These are phyloP conservation scores for Andrena trimmerana DNA, from an alignment of 2,888 invertebrate genomes.

Conservation along the genomic window DNA sequence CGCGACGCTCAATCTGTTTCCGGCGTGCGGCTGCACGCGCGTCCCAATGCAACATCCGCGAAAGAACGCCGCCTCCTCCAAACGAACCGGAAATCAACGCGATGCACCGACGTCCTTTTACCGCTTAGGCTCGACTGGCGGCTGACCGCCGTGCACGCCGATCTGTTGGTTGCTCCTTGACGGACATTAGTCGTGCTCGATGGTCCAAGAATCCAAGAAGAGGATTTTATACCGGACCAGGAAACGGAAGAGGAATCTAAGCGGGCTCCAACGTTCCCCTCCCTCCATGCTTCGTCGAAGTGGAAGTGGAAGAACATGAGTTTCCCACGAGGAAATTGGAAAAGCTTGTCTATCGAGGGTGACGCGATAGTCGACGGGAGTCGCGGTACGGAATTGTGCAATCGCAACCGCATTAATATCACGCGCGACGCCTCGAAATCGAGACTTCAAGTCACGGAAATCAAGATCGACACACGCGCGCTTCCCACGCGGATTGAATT, in stretches of 20 bases:
- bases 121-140: not conserved
- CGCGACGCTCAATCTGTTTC: conserved; percentile 76
- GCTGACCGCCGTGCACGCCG: not conserved
- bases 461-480: conserved; percentile 29
- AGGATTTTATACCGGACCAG: no score
- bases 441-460: conserved; percentile 42
- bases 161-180: not conserved
- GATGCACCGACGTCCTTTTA: conserved; percentile 22
- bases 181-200: no score
- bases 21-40: conserved; percentile 66
- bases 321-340: not conserved
- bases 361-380: not conserved
- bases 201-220: no score
- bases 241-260: no score
- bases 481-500: conserved; percentile 50
- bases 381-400: conserved; percentile 28
- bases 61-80: conserved; percentile 46
- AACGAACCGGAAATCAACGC: conserved; percentile 43
- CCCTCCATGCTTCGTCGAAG: no score
- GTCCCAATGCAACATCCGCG: conserved; percentile 66
- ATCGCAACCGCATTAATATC: conserved; percentile 24
- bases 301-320: no score
- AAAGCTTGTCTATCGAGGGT: not conserved
- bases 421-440: conserved; percentile 59
- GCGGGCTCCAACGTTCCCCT: no score